Percentiles rank a stretch among this genome's conserved stretches.
phyloP scores from a whole-genome alignment of 2,888 invertebrate species.

The Escarpia spicata region DNA sequence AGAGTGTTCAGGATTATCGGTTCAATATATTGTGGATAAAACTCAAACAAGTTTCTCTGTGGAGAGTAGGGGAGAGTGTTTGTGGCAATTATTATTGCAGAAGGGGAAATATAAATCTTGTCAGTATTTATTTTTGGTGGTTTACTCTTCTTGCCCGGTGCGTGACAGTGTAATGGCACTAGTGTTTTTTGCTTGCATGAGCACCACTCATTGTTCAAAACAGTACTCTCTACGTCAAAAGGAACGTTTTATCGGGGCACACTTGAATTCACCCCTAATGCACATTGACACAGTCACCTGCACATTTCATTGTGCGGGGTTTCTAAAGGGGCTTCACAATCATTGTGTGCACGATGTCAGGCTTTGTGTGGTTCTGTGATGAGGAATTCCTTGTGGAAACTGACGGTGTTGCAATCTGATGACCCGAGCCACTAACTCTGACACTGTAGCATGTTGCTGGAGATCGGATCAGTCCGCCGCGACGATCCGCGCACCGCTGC shows the following conservation, averaged over 20 bases:
- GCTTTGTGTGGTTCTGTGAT: neutral
- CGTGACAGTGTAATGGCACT: neutral
- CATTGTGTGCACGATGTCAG: neutral
- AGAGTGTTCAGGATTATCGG: too few species aligned
- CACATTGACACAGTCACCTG: neutral
- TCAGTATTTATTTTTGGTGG: neutral
- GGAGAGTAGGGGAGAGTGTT: neutral
- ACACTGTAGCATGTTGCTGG: neutral
- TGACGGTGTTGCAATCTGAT: slow-evolving; percentile 6
- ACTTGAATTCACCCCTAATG: neutral
- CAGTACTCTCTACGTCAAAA: neutral
- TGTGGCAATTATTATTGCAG: too few species aligned
- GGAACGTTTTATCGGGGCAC: neutral
- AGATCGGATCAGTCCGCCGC: neutral
- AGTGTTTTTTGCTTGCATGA: neutral
- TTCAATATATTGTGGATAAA: neutral
- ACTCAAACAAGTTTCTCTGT: neutral
- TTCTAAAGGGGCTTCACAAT: neutral
- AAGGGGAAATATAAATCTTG: neutral
- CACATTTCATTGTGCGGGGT: neutral
- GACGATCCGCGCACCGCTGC: neutral
- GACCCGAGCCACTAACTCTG: neutral
- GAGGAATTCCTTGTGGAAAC: neutral
- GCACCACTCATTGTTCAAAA: neutral
- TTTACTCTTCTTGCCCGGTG: neutral